phyloP scores from a whole-genome alignment of 2,888 invertebrate genomes.

The Scelioninae gen. 2 region DNA sequence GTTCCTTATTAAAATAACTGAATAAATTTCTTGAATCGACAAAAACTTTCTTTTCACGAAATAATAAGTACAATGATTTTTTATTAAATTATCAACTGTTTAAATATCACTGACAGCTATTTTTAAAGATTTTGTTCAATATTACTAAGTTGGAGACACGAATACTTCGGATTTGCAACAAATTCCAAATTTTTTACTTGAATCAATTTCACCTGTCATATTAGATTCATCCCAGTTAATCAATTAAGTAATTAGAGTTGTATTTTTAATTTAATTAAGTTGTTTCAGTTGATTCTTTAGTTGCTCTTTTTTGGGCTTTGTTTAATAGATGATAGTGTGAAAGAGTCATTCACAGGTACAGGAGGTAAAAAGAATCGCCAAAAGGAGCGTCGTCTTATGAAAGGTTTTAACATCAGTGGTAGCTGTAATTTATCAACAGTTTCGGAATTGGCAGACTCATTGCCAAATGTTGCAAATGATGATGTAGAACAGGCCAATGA shows the following conservation, averaged over 20 bases:
- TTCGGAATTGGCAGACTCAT: conserved; percentile 86
- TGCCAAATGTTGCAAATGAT: conserved; percentile 80
- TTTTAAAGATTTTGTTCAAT: too few species aligned
- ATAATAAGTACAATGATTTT: too few species aligned
- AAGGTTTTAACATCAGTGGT: conserved; percentile 90
- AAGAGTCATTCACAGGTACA: conserved; percentile 79
- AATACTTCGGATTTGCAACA: too few species aligned
- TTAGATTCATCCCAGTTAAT: too few species aligned
- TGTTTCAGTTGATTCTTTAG: conserved; percentile 61
- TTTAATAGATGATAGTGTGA: conserved; percentile 69
- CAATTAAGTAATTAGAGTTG: background rate
- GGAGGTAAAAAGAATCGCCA: conserved; percentile 96
- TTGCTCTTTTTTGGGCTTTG: conserved; percentile 61
- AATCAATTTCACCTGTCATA: too few species aligned
- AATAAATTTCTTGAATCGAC: too few species aligned
- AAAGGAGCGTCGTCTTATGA: conserved; percentile 94
- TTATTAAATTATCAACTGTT: too few species aligned
- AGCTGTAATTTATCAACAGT: conserved; percentile 82
- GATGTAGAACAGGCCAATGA: conserved; percentile 79
- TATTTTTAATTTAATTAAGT: conserved; percentile 53
- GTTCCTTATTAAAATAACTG: too few species aligned
- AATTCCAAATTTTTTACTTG: too few species aligned
- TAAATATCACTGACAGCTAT: too few species aligned
- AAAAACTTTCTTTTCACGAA: too few species aligned
- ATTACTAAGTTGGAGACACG: too few species aligned